A percentile compares a stretch with the other conserved stretches of the same genome.
These are phyloP conservation scores for Coecobrya sp. DNA, from an alignment of 2,888 invertebrate species.

Conservation along the genomic window DNA sequence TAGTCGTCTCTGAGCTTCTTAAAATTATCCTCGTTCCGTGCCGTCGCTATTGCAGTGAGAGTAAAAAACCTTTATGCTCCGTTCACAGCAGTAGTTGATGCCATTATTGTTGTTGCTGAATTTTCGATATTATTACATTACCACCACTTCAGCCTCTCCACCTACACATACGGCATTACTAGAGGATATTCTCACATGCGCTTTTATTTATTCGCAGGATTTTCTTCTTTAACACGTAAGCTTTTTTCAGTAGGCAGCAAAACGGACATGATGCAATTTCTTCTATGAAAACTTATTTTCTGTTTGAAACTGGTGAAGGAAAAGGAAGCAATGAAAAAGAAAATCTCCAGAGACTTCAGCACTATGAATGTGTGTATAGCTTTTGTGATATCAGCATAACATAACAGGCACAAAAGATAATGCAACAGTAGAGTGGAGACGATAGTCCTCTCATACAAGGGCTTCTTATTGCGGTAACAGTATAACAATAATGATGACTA, in stretches of 20 bases:
- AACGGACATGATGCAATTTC: constrained; percentile 52
- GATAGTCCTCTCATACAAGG: neutral
- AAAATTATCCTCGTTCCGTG: constrained; percentile 54
- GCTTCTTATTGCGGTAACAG: neutral
- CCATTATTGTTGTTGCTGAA: constrained; percentile 54
- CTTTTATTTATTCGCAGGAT: constrained; percentile 44
- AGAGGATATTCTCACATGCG: neutral
- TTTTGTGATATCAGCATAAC: too few relatives aligned
- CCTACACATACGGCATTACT: neutral
- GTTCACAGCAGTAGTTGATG: constrained; percentile 36
- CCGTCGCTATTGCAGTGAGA: constrained; percentile 23
- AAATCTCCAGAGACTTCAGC: constrained; percentile 21
- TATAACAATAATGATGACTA: constrained; percentile 43
- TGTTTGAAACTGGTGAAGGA: neutral
- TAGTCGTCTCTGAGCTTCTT: constrained; percentile 32
- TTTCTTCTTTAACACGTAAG: constrained; percentile 12
- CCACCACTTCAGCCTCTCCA: constrained; percentile 13
- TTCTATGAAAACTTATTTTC: neutral
- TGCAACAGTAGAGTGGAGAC: neutral
- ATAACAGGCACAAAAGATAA: too few relatives aligned
- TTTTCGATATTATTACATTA: constrained; percentile 65
- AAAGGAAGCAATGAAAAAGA: constrained; percentile 5
- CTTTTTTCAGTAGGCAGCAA: constrained; percentile 1
- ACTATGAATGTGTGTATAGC: too few relatives aligned
- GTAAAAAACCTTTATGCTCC: constrained; percentile 16